A percentile compares a stretch with the other conserved stretches of the same genome.
phyloP scores from a whole-genome alignment of 2,797 vertebrate species.

The Oreochromis mossambicus region DNA sequence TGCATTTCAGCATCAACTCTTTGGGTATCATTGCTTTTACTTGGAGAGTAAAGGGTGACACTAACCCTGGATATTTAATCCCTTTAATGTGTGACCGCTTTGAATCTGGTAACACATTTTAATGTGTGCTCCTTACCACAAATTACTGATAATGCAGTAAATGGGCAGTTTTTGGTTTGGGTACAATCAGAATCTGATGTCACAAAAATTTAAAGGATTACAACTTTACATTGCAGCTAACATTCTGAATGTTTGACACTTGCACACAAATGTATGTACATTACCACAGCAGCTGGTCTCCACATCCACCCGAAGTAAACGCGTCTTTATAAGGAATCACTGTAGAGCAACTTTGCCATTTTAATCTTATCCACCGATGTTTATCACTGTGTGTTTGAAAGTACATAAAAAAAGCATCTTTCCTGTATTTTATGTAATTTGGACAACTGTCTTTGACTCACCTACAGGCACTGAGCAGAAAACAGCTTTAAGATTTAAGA shows the following conservation, averaged over 20 bases:
- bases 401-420: not conserved
- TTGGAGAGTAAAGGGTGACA: not conserved
- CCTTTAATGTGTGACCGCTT: not conserved
- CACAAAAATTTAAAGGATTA: not conserved
- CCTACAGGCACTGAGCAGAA: fast-evolving
- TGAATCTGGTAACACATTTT: not conserved
- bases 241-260: not conserved
- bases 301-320: not conserved
- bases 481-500: not conserved
- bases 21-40: not conserved
- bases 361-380: not conserved
- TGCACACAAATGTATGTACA: not conserved
- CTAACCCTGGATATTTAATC: not conserved
- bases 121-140: not conserved
- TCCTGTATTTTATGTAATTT: not conserved
- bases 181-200: not conserved
- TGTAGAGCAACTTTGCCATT: not conserved
- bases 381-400: not conserved
- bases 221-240: not conserved
- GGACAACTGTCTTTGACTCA: not conserved
- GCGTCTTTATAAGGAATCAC: not conserved
- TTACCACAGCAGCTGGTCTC: not conserved
- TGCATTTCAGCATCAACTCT: not conserved
- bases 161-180: not conserved
- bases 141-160: not conserved